phyloP scores from a whole-genome alignment of 2,797 vertebrate genomes.

The Ctenosaura bakeri region DNA sequence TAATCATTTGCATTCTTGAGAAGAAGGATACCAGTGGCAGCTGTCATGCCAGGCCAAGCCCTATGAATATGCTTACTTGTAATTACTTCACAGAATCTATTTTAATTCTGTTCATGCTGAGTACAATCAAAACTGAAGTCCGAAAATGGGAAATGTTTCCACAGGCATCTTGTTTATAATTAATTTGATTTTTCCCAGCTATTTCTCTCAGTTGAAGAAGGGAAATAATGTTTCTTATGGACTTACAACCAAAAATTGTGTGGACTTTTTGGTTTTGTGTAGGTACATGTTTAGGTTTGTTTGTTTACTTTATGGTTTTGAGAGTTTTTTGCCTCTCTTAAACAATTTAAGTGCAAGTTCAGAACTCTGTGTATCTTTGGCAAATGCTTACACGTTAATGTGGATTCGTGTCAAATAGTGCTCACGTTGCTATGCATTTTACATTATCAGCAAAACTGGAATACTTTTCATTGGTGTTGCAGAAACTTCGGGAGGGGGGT shows the following conservation, averaged over 20 bases:
- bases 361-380: neutral
- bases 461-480: neutral
- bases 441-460: rapidly evolving
- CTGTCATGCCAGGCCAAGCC: constrained; percentile 56
- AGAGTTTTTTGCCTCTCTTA: neutral
- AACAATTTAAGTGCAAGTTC: neutral
- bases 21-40: constrained; percentile 58
- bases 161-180: constrained; percentile 43
- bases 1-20: constrained; percentile 75
- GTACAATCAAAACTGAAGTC: constrained; percentile 50
- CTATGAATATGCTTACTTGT: neutral
- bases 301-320: neutral
- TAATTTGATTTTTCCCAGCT: constrained; percentile 16
- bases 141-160: constrained; percentile 19
- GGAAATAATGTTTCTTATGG: neutral
- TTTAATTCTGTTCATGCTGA: constrained; percentile 26
- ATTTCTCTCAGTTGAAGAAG: constrained; percentile 6
- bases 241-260: neutral
- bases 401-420: neutral
- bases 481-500: neutral
- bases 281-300: neutral
- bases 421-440: neutral
- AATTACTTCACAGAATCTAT: constrained; percentile 49
- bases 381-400: neutral
- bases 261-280: neutral